These are phyloP conservation scores for Drosophila pseudotalamancana DNA, from an alignment of 2,888 invertebrate genomes.

Conservation along the genomic window DNA sequence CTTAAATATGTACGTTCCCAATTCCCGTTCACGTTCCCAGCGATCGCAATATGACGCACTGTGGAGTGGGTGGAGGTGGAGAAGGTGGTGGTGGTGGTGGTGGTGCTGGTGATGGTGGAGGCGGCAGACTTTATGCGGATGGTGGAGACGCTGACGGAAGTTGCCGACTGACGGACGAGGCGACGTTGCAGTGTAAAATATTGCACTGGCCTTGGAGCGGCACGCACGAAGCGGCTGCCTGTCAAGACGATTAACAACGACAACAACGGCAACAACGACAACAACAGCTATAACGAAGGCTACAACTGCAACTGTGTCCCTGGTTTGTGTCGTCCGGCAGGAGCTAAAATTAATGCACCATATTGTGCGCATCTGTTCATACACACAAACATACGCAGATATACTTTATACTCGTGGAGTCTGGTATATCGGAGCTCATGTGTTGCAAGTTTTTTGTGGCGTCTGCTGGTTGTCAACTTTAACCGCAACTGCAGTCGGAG, in stretches of 20 bases:
- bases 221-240: slow-evolving; percentile 69
- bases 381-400: slow-evolving; percentile 19
- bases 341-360: slow-evolving; percentile 74
- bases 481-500: slow-evolving; percentile 59
- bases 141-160: slow-evolving; percentile 64
- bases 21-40: slow-evolving; percentile 2
- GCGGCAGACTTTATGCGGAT: neutral
- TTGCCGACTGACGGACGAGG: slow-evolving; percentile 54
- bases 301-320: slow-evolving; percentile 43
- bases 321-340: slow-evolving; percentile 59
- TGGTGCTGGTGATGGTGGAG: neutral
- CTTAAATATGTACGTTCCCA: slow-evolving; percentile 25
- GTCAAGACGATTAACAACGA: slow-evolving; percentile 81
- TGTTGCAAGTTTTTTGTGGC: slow-evolving; percentile 48
- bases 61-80: slow-evolving; percentile 3
- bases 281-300: slow-evolving; percentile 22
- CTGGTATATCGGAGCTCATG: too few relatives aligned
- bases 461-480: slow-evolving; percentile 76
- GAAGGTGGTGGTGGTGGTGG: neutral
- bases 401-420: too few relatives aligned
- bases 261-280: slow-evolving; percentile 36
- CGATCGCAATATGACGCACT: slow-evolving; percentile 35
- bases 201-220: slow-evolving; percentile 81
- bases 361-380: slow-evolving; percentile 79
- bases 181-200: slow-evolving; percentile 73